Percentiles rank a stretch among this genome's conserved stretches.
These are phyloP conservation scores for Metopolophium dirhodum DNA, from an alignment of 1,140 invertebrate species.

Conservation along the genomic window DNA sequence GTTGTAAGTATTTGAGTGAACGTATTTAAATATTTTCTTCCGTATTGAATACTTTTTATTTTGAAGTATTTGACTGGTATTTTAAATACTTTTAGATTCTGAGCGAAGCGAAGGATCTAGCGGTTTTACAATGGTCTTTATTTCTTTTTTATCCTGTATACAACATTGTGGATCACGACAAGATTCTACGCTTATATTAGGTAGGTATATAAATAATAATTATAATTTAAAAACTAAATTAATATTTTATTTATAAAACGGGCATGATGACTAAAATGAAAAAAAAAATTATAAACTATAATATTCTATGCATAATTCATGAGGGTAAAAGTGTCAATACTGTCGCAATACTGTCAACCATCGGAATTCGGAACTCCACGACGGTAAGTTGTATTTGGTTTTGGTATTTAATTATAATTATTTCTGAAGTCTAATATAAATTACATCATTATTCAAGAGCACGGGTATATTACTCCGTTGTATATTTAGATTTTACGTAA, in stretches of 20 bases:
- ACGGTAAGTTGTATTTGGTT: background rate
- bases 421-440: background rate
- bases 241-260: background rate
- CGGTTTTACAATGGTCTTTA: too few species aligned
- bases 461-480: background rate
- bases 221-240: background rate
- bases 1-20: too few species aligned
- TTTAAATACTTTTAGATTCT: too few species aligned
- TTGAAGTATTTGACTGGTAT: too few species aligned
- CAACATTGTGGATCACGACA: too few species aligned
- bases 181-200: too few species aligned
- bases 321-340: background rate
- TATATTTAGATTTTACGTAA: background rate
- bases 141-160: too few species aligned
- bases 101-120: too few species aligned
- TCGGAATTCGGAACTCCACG: background rate
- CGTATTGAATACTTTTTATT: too few species aligned
- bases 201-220: too few species aligned
- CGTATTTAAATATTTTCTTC: too few species aligned
- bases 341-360: background rate
- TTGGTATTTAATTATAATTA: background rate
- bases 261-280: background rate
- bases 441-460: background rate
- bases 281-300: background rate
- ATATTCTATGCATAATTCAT: slow-evolving; percentile 5